These are phyloP conservation scores for Callorhinus ursinus DNA, from an alignment of 2,113 vertebrate species.

Conservation along the genomic window DNA sequence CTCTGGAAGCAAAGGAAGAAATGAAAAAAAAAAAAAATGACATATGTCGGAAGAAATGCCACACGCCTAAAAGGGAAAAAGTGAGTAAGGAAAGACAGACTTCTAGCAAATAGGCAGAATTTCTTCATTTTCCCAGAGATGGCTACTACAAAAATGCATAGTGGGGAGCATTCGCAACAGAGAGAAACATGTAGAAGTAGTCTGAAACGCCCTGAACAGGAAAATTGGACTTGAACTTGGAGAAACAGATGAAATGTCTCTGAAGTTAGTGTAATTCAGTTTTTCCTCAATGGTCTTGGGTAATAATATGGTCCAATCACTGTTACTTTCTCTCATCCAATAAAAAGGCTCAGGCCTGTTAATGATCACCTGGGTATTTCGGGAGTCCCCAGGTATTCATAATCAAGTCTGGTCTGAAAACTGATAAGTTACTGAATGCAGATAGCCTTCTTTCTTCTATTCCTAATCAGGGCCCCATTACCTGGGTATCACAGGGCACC, in stretches of 20 bases:
- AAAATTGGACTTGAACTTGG: neutral
- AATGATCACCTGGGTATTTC: neutral
- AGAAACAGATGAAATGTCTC: neutral
- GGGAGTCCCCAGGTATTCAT: no score
- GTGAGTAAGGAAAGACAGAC: neutral
- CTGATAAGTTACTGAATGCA: neutral
- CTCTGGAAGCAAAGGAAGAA: conserved; percentile 8
- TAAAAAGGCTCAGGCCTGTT: neutral
- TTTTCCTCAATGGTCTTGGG: neutral
- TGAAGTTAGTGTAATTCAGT: neutral
- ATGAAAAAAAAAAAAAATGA: neutral
- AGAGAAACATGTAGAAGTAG: neutral
- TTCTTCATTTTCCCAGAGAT: conserved; percentile 1
- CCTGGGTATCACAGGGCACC: neutral
- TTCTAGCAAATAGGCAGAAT: neutral
- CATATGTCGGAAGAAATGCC: neutral
- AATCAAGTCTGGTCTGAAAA: neutral
- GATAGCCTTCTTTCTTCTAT: neutral
- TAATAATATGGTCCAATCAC: neutral
- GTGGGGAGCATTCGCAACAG: neutral
- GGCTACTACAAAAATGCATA: neutral
- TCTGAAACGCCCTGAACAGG: neutral
- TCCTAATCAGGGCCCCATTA: neutral
- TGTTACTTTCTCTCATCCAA: neutral
- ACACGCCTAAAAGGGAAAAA: neutral